phyloP scores from a whole-genome alignment of 2,888 invertebrate genomes.

The Agonopterix arenella region DNA sequence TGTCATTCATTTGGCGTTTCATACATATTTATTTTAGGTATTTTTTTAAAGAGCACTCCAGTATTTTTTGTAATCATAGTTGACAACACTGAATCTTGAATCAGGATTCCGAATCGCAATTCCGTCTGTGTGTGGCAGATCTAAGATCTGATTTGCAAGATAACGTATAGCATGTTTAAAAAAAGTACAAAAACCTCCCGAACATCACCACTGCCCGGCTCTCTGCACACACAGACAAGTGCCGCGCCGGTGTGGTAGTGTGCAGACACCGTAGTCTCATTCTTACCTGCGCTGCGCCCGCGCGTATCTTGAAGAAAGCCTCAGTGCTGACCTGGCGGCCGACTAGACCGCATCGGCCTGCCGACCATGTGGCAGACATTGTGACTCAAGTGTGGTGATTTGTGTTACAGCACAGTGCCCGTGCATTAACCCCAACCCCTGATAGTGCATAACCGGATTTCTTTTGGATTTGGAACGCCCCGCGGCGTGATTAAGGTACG shows the following conservation, averaged over 20 bases:
- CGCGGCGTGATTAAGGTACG: constrained; percentile 63
- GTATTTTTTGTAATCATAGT: too few relatives aligned
- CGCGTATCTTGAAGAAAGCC: constrained; percentile 61
- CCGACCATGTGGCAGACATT: constrained; percentile 59
- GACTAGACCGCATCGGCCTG: constrained; percentile 63
- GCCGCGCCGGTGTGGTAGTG: constrained; percentile 22
- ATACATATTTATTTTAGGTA: too few relatives aligned
- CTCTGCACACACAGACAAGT: constrained; percentile 25
- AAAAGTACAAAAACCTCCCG: neutral
- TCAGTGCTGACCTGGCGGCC: constrained; percentile 72
- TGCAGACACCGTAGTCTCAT: constrained; percentile 49
- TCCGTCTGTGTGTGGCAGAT: too few relatives aligned
- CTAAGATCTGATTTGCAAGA: too few relatives aligned
- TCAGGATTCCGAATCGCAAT: too few relatives aligned
- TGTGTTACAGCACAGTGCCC: constrained; percentile 66
- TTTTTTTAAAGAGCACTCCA: too few relatives aligned
- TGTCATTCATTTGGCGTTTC: too few relatives aligned
- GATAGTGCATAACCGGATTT: constrained; percentile 73
- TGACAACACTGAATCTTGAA: too few relatives aligned
- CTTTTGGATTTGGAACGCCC: constrained; percentile 50
- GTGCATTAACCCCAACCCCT: constrained; percentile 71
- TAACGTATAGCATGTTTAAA: neutral
- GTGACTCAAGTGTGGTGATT: constrained; percentile 70
- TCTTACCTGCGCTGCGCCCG: constrained; percentile 61
- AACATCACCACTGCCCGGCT: neutral